These are phyloP conservation scores for Hylia prasina DNA, from an alignment of 2,113 vertebrate genomes.

Conservation along the genomic window DNA sequence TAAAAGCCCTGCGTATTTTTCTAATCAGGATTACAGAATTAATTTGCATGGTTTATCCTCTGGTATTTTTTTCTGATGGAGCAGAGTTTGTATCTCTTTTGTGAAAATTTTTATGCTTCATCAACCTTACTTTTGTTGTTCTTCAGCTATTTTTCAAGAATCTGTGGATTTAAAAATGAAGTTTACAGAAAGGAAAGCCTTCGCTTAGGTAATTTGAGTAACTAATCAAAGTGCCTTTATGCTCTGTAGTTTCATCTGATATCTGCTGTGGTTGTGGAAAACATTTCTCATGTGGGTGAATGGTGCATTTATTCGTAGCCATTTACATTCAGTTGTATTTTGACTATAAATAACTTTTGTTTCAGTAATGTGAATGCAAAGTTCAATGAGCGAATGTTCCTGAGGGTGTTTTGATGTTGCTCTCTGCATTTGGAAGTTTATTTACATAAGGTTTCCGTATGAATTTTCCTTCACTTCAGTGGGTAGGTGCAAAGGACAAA, in stretches of 20 bases:
- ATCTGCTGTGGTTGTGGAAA: background rate
- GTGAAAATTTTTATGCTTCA: slow-evolving; percentile 11
- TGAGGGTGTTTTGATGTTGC: background rate
- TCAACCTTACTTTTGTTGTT: background rate
- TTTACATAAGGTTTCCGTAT: background rate
- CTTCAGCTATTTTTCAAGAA: slow-evolving; percentile 11
- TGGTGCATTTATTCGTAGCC: background rate
- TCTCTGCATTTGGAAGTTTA: background rate
- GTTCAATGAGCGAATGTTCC: background rate
- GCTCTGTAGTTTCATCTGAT: background rate
- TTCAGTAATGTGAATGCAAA: background rate
- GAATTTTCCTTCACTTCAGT: background rate
- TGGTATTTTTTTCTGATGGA: slow-evolving; percentile 1
- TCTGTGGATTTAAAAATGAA: slow-evolving; percentile 27
- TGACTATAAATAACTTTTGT: background rate
- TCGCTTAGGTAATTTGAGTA: slow-evolving; percentile 41
- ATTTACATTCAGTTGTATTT: background rate
- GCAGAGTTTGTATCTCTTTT: background rate
- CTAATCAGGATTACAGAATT: slow-evolving; percentile 62
- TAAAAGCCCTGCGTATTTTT: slow-evolving; percentile 28
- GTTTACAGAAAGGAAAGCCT: slow-evolving; percentile 17
- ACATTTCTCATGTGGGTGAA: background rate
- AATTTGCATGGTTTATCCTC: slow-evolving; percentile 46
- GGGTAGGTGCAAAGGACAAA: background rate
- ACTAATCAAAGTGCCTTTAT: background rate